Conservation (phyloP, 2,797 vertebrate species). For the Taenioides sp. region DNA sequence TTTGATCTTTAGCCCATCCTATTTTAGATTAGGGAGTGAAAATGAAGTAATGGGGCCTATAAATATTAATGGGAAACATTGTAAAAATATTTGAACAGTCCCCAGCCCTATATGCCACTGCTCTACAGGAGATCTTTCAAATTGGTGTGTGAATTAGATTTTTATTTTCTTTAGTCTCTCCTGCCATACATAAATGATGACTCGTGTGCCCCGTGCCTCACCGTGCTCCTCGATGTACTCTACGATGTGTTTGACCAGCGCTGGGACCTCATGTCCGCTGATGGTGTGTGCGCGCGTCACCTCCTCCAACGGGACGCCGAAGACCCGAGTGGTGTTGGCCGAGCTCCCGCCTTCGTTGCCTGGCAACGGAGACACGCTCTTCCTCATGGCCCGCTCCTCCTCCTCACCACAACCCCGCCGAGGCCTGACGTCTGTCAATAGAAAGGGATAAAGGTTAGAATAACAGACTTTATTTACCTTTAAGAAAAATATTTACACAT, state of each 20-base stretch:
- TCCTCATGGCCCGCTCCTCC: conserved; percentile 98
- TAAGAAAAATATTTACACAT: neutral
- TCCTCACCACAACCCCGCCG: conserved; percentile 93
- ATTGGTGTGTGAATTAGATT: no score
- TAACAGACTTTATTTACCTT: neutral
- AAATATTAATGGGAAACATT: no score
- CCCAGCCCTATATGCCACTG: neutral
- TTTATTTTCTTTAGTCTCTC: no score
- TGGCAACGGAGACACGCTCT: conserved; percentile 96
- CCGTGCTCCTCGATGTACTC: conserved; percentile 98
- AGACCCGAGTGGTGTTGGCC: conserved; percentile 89
- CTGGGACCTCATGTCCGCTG: conserved; percentile 89
- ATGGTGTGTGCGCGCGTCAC: conserved; percentile 86
- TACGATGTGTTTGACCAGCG: conserved; percentile 94
- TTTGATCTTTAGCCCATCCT: no score
- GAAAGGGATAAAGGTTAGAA: neutral
- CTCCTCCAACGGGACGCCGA: conserved; percentile 96
- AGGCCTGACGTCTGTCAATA: conserved; percentile 84
- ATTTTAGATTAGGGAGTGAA: no score
- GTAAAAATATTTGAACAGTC: no score
- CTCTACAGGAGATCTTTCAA: no score
- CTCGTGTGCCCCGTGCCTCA: conserved; percentile 61
- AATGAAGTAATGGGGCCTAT: no score
- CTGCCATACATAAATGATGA: neutral
- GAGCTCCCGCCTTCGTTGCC: conserved; percentile 81